These are phyloP conservation scores for Prosopocoilus inquinatus DNA, from an alignment of 2,888 invertebrate genomes.

Conservation along the genomic window DNA sequence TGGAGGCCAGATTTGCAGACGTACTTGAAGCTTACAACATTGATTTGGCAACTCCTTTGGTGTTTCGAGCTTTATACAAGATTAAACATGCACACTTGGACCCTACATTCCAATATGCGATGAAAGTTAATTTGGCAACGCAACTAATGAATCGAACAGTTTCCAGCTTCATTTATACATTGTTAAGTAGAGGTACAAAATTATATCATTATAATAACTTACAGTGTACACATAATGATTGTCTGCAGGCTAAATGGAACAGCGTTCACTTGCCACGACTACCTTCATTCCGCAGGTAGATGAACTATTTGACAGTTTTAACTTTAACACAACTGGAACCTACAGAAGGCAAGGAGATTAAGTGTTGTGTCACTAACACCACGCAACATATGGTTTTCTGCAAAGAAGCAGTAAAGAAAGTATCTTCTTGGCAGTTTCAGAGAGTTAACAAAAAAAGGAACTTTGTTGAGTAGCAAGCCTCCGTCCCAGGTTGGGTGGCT, in stretches of 20 bases:
- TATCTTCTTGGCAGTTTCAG: constrained; percentile 17
- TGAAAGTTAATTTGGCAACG: constrained; percentile 31
- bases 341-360: constrained; percentile 14
- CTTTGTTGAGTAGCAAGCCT: constrained; percentile 11
- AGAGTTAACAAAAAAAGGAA: not conserved
- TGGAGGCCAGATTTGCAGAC: not conserved
- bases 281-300: constrained; percentile 25
- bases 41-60: not conserved
- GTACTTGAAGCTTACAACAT: not conserved
- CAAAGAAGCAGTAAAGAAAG: constrained; percentile 19
- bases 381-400: constrained; percentile 20
- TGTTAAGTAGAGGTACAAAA: constrained; percentile 2
- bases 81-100: constrained; percentile 20
- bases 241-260: constrained; percentile 13
- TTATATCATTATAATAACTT: not conserved
- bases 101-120: constrained; percentile 26
- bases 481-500: constrained; percentile 26
- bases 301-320: constrained; percentile 32
- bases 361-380: constrained; percentile 17
- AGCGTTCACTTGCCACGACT: constrained; percentile 22
- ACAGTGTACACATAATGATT: not conserved
- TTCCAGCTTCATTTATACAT: not conserved
- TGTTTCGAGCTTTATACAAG: constrained; percentile 3
- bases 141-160: constrained; percentile 22
- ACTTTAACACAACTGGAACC: constrained; percentile 15